Evolutionary conservation across 53 echinoderm and acorn worm species (phyloP).

Genomic region (Holothuria scabra): DNA sequence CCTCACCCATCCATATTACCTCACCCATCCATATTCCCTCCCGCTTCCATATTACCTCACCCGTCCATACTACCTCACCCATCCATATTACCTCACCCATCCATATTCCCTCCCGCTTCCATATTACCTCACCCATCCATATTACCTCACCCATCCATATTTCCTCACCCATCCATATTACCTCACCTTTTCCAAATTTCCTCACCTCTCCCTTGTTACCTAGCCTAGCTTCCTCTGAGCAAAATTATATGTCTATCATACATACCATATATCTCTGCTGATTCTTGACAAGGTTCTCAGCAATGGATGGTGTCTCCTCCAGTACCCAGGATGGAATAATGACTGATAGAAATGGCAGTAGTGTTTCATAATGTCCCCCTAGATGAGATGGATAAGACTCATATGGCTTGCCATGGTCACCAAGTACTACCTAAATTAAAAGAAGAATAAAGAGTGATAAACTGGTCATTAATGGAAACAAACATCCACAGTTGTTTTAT

Average conservation of each 20-base stretch:
- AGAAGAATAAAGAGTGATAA: no score
- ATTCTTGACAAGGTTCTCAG: constrained; percentile 75
- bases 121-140: no score
- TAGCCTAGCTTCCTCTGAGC: neutral
- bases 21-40: neutral
- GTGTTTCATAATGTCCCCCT: constrained; percentile 90
- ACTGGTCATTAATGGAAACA: no score
- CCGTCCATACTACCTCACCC: neutral
- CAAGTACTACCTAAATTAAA: constrained; percentile 70
- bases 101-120: neutral
- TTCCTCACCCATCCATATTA: neutral
- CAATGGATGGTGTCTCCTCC: constrained; percentile 66
- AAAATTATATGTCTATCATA: constrained; percentile 34
- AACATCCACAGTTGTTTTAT: no score
- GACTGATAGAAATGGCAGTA: constrained; percentile 90
- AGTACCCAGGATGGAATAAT: constrained; percentile 87
- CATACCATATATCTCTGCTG: constrained; percentile 94
- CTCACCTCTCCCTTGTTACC: neutral
- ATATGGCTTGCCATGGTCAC: constrained; percentile 96
- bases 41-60: no score
- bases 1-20: neutral
- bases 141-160: neutral
- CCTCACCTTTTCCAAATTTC: no score
- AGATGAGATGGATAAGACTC: constrained; percentile 75
- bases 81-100: neutral